A percentile compares a stretch with the other conserved stretches of the same genome.
These are phyloP conservation scores for Sapajus apella DNA, from an alignment of 2,113 vertebrate species.

Conservation along the genomic window DNA sequence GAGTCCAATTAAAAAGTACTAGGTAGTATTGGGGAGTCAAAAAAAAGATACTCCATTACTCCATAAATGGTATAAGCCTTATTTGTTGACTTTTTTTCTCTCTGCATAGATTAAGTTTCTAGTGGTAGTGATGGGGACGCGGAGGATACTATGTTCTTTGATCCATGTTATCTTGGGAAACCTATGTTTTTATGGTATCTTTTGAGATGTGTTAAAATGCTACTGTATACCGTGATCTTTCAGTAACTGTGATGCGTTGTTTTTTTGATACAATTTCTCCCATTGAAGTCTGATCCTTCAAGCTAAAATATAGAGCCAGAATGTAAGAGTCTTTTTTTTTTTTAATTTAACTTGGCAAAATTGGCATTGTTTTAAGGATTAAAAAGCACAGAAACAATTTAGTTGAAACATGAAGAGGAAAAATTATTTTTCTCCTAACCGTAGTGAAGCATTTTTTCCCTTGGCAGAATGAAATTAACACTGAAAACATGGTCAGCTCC, in stretches of 20 bases:
- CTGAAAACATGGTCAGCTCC: conserved; percentile 87
- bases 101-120: not conserved
- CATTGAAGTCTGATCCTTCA: not conserved
- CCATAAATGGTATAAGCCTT: not conserved
- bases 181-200: not conserved
- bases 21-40: not conserved
- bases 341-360: not conserved
- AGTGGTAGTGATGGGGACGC: not conserved
- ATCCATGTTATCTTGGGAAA: not conserved
- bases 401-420: not conserved
- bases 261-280: not conserved
- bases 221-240: not conserved
- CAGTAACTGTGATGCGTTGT: not conserved
- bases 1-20: not conserved
- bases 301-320: not conserved
- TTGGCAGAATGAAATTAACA: conserved; percentile 92
- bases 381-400: conserved; percentile 21
- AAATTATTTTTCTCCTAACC: conserved; percentile 43
- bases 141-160: not conserved
- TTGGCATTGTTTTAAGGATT: conserved; percentile 19
- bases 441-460: conserved; percentile 62
- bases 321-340: conserved; percentile 28
- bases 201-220: conserved; percentile 18
- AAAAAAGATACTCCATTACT: too few species aligned
- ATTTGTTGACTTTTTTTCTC: not conserved